Evolutionary conservation across 2,797 vertebrate genomes (phyloP), one percentile per base, ranked within the genome.

Genomic region (Platalea minor): DNA sequence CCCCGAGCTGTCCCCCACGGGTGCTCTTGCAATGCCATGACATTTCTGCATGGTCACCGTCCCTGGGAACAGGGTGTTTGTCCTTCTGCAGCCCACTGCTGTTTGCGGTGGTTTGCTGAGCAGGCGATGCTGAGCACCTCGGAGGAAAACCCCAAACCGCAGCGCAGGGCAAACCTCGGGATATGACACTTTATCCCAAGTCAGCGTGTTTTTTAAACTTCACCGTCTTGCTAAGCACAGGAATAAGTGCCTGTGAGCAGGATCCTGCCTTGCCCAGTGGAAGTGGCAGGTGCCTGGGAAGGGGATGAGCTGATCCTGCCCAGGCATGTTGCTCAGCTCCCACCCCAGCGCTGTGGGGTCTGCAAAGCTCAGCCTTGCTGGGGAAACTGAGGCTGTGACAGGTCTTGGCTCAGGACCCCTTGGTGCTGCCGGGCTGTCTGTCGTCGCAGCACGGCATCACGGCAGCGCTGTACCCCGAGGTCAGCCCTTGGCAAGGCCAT

Each of bases 31-130:
- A 2, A 1, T 5, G 33, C 43, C 26, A 4, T 7, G 17, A 20
- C 2, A 3, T 51, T 25, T n/a, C 70, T 1, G 56, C 29, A 3
- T 9, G 2, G 0, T 3, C 31, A 0, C 29, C 21, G 2, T 11
- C 65, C 21, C 75, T 6, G 69, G 46, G 72, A 88, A 3, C 2
- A 0, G 53, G 45, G 15, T 3, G 23, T 67, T 41, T 67, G 69
- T 45, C 69, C 77, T 25, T 7, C 64, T 1, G 0, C 5, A 6
- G 63, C 65, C 21, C 4, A 1, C 61, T 61, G 76, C 65, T 63
- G 17, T 3, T 17, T 2, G 39, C 29, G 0, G 46, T 7, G 45
- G 31, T 83, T 43, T 76, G 91, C 86, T 56, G 91, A 72, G 76
- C 79, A 12, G 76, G 39, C 16, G 13, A 10, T 59, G 48, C 82